Base-by-base conservation (phyloP, 2,888 invertebrate species). In the Aphodius granarius region DNA sequence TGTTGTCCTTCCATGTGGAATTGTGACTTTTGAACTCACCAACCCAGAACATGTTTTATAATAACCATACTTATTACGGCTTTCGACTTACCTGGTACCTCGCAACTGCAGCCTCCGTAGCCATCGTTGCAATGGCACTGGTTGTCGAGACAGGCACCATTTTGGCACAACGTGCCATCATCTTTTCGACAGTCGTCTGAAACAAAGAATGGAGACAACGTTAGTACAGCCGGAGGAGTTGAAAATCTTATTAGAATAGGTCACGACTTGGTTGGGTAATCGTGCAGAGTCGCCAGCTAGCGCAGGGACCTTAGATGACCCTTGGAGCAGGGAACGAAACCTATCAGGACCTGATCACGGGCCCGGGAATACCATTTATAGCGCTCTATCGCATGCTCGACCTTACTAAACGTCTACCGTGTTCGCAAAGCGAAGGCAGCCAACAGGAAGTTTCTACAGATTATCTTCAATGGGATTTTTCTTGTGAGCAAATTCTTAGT, bases 81-180 rank as follows among this genome's bases (percentile, higher is more conserved):
- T n/a, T n/a, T n/a, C n/a, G n/a, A 66, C 73, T 88, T 89, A 96
- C 96, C 96, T 89, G 93, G 94, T 87, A 95, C 95, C 91, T 96
- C 95, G 88, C 97, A 97, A 87, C 95, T 96, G 88, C 97, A 97
- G 83, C 97, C 97, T 81, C 97, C 97, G 86, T 92, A 97, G 83
- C 97, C 97, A 88, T 97, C 97, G 88, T 97, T 97, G 89, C 97
- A 97, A 90, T 97, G 95, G 90, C 97, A 97, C 87, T 95, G 95
- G 86, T 94, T 94, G 88, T 95, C 95, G 85, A 97, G 92, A 89
- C 97, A 97, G 85, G 94, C 97, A 87, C 97, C 97, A 88, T 97
- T 96, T 88, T 94, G 93, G 90, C 97, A 97, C 86, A 91, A 92
- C 84, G 94, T 93, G 88, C 96, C 96, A 88, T 96, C 95, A 85